Evolutionary conservation across 2,888 invertebrate genomes (phyloP), one percentile per base, ranked within the genome.

Genomic region (Polietes domitor): DNA sequence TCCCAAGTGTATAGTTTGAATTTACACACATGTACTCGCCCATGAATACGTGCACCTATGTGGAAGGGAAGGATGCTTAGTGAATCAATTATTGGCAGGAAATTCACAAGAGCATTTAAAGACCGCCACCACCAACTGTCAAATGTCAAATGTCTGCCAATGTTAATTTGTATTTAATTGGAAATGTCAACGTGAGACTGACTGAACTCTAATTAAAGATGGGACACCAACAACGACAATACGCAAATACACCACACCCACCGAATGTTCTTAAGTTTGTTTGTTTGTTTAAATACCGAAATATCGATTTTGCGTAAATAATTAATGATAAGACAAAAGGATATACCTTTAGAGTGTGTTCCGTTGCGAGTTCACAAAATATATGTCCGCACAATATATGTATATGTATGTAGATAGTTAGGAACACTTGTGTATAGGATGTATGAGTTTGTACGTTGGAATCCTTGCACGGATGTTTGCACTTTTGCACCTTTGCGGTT

Each of bases 141-240:
- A 32, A 32, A 3, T 7, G 72, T n/a, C 26, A 61, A 83, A 50
- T 24, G 1, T 79, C 76, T 68, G 58, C 24, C 37, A 37, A 50
- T 75, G 50, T n/a, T 68, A 65, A 83, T 61, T 76, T 73, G 19
- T 41, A 68, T 43, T 79, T 65, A 32, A 72, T 21, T 37, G 37
- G 37, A 55, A 75, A 61, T 73, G 28, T 77, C 83, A 61, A 77
- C 76, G 79, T 58, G 80, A 83, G 68, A 61, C 21, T 19, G 50
- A 75, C 43, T 63, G 58, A 70, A 21, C 37, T 21, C 63, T 72
- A 72, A 77, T 77, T 82, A 55, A 53, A 43, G 43, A 37, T 9
- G 37, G 37, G 37, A 37, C 37, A 37, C 37, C 4, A 37, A 12
- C 4, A 1, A 37, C 7, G 10, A n/a, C n/a, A 47, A n/a, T n/a